These are phyloP conservation scores for Pteruthius melanotis DNA, from an alignment of 2,113 vertebrate genomes.

Conservation along the genomic window DNA sequence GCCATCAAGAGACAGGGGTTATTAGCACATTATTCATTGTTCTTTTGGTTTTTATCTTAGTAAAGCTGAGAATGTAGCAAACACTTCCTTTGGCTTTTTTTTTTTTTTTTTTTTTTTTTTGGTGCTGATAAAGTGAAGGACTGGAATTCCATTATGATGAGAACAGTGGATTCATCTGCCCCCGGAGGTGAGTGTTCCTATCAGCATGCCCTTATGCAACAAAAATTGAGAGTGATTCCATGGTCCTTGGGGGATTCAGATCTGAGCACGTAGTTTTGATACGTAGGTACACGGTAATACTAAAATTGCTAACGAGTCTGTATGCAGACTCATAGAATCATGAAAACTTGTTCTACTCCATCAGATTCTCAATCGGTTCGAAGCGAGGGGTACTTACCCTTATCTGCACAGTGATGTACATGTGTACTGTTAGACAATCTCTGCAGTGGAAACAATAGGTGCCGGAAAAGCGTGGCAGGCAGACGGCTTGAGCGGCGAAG, in stretches of 20 bases:
- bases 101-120: background rate
- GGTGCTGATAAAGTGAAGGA: conserved; percentile 62
- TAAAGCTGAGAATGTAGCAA: background rate
- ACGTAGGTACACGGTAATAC: background rate
- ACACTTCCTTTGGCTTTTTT: background rate
- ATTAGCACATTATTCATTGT: background rate
- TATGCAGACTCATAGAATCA: background rate
- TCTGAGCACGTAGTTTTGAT: background rate
- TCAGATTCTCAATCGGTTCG: background rate
- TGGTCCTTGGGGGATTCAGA: background rate
- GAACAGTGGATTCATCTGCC: conserved; percentile 70
- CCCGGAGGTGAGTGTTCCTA: conserved; percentile 66
- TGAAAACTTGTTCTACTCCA: background rate
- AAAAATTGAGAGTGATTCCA: background rate
- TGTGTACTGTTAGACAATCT: background rate
- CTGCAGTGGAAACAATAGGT: background rate
- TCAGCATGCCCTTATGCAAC: background rate
- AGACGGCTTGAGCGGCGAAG: background rate
- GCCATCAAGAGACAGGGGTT: background rate
- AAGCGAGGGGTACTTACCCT: background rate
- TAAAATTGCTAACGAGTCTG: background rate
- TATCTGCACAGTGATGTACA: background rate
- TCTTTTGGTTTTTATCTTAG: background rate
- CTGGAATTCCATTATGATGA: conserved; percentile 71
- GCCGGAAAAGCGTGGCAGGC: background rate